Percentiles rank a stretch among this genome's conserved stretches.
Evolutionary conservation across 1,140 invertebrate species (phyloP).

Genomic region (Penaeus japonicus): DNA sequence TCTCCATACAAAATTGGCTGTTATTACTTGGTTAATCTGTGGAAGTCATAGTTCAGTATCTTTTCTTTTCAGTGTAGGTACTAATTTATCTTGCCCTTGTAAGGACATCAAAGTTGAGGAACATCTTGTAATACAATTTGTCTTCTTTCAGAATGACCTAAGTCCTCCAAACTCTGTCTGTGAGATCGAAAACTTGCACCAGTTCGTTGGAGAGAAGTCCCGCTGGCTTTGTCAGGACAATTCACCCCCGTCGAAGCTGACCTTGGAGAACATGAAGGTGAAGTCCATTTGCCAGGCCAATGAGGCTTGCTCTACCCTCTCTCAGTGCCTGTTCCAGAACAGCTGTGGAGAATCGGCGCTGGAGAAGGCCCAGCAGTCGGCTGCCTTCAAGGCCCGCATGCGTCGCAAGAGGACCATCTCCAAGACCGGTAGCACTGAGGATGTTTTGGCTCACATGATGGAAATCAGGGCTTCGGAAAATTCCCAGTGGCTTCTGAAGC

Average conservation of each 20-base stretch:
- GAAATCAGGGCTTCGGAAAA: constrained; percentile 27
- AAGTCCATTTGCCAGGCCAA: constrained; percentile 23
- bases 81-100: too few relatives aligned
- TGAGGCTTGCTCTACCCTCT: constrained; percentile 17
- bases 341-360: constrained; percentile 19
- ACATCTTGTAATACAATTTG: too few relatives aligned
- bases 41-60: too few relatives aligned
- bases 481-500: constrained; percentile 16
- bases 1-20: too few relatives aligned
- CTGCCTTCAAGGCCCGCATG: not conserved
- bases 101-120: too few relatives aligned
- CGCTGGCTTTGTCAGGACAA: constrained; percentile 19
- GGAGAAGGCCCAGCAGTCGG: constrained; percentile 32
- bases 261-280: not conserved
- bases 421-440: not conserved
- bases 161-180: constrained; percentile 23
- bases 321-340: constrained; percentile 26
- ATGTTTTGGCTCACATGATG: constrained; percentile 15
- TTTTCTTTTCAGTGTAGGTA: too few relatives aligned
- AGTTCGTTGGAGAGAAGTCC: constrained; percentile 25
- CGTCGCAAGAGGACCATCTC: constrained; percentile 33
- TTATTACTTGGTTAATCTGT: too few relatives aligned
- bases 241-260: not conserved
- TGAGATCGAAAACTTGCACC: constrained; percentile 36
- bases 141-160: constrained; percentile 15